Evolutionary conservation across 2,888 invertebrate species (phyloP), one percentile per base, ranked within the genome.

Genomic region (Tortrix viridana): DNA sequence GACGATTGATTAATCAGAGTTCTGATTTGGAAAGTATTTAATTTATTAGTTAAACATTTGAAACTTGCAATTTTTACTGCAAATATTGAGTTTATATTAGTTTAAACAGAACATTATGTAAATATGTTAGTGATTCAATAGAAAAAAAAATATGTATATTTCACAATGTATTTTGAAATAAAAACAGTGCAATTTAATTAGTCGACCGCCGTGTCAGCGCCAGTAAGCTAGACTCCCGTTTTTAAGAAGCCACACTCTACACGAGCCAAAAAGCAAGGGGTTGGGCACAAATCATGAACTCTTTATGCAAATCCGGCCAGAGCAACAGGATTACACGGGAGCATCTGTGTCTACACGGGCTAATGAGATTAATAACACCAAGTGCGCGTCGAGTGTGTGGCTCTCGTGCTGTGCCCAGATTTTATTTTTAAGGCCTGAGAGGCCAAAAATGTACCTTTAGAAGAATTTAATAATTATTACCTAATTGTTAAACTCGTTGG

Each of bases 331-430:
- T 86, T 85, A 85, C 80, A 73, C 65, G 73, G 73, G 75, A 80
- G 77, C 86, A 85, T 84, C 84, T 86, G 85, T 84, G 81, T 81
- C 79, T 83, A 81, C 82, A 77, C 74, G 74, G 78, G 68, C 81
- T 86, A 86, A 87, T 86, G 82, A 86, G 85, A 83, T 86, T 84
- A 85, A 79, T 76, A 75, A 78, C 79, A 80, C 79, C 79, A 78
- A 78, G 76, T 73, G 73, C 70, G 75, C 73, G 74, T 70, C 26
- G 57, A 32, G 48, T 53, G 60, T 41, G 50, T 19, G 53, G 41
- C 52, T 37, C 18, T 53, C 22, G 41, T 38, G 38, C 49, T n/a
- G 18, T 37, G 50, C 14, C 20, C 37, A 19, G 16, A 49, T 18
- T 12, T 50, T 37, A 19, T 50, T 37, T 44, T 19, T 19, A 16